Conservation (phyloP, 2,797 vertebrate species). For the Oryzias dopingdopingensis region DNA sequence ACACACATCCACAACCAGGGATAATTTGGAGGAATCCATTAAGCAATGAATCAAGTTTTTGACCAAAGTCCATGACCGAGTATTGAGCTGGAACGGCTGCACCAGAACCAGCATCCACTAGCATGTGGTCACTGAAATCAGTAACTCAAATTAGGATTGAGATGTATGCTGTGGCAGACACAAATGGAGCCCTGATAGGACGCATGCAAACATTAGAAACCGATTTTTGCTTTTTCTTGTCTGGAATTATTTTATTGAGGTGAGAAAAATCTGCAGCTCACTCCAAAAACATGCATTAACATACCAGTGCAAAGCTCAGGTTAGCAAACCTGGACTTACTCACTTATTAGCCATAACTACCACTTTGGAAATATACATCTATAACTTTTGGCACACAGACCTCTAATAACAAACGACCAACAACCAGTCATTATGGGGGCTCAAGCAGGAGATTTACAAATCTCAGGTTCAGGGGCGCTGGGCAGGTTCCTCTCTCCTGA, state of each 20-base stretch:
- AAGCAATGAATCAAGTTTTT: no score
- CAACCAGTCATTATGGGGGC: slow-evolving; percentile 81
- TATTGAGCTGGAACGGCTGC: no score
- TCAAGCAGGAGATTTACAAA: slow-evolving; percentile 75
- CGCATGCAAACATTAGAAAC: no score
- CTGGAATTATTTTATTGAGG: slow-evolving; percentile 71
- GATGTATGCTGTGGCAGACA: no score
- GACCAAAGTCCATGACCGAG: no score
- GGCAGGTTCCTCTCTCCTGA: slow-evolving; percentile 70
- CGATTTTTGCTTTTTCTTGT: slow-evolving; percentile 20
- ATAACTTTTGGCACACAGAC: slow-evolving; percentile 82
- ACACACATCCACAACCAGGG: no score
- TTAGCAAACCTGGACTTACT: slow-evolving; percentile 76
- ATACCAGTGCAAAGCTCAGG: slow-evolving; percentile 80
- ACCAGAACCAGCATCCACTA: no score
- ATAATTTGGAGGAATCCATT: no score
- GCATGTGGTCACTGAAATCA: no score
- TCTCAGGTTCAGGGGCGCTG: slow-evolving; percentile 68
- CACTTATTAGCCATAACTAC: slow-evolving; percentile 82
- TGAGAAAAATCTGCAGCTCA: slow-evolving; percentile 77
- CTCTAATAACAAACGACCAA: slow-evolving; percentile 83
- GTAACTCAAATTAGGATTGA: no score
- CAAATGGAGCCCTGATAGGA: no score
- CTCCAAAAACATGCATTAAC: slow-evolving; percentile 82
- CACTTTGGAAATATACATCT: slow-evolving; percentile 81